These are phyloP conservation scores for Xestia ashworthii DNA, from an alignment of 2,888 invertebrate species.

Conservation along the genomic window DNA sequence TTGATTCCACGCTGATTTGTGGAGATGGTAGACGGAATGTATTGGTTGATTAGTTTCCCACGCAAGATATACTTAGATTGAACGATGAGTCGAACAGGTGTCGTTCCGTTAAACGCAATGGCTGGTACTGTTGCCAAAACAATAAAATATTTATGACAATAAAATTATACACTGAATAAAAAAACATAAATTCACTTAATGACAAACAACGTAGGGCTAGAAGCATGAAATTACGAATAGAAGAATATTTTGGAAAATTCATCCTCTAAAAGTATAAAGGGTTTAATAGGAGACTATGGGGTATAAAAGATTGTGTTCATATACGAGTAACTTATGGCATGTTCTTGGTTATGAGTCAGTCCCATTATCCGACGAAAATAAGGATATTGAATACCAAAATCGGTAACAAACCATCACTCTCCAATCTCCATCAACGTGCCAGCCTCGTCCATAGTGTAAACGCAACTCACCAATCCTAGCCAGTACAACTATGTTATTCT, in stretches of 20 bases:
- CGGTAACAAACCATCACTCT: not conserved
- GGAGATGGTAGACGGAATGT: slow-evolving; percentile 9
- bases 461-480: slow-evolving; percentile 15
- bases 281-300: not conserved
- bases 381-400: not conserved
- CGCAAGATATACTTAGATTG: slow-evolving; percentile 23
- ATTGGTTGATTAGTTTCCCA: slow-evolving; percentile 47
- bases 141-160: not conserved
- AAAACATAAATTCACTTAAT: not conserved
- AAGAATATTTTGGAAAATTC: not conserved
- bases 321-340: not conserved
- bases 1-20: slow-evolving; percentile 36
- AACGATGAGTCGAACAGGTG: slow-evolving; percentile 11
- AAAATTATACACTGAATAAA: not conserved
- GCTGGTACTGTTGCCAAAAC: slow-evolving; percentile 11
- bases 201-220: not conserved
- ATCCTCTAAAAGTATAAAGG: not conserved
- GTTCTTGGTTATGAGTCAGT: not conserved
- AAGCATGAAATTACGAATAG: not conserved
- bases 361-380: not conserved
- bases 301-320: not conserved
- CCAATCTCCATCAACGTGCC: not conserved
- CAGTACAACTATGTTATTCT: slow-evolving; percentile 52
- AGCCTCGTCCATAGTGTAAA: slow-evolving; percentile 21
- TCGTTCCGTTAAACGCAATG: slow-evolving; percentile 3